A percentile compares a stretch with the other conserved stretches of the same genome.
Conservation (phyloP, 2,888 invertebrate species). For the Myathropa florea region DNA sequence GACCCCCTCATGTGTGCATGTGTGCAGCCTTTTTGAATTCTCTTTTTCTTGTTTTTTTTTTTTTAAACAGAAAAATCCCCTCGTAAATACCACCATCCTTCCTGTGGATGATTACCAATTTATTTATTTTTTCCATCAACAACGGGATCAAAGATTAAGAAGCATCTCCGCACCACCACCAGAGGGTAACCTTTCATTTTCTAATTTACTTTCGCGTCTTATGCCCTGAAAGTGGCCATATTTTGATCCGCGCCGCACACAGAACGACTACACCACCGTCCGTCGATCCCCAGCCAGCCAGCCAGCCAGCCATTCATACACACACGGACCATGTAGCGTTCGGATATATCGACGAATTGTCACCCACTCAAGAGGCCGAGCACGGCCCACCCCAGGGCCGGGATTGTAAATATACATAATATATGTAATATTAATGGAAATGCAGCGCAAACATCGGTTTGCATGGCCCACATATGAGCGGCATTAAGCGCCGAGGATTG, state of each 20-base stretch:
- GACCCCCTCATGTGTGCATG: background rate
- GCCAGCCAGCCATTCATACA: background rate
- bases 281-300: background rate
- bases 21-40: background rate
- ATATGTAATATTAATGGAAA: conserved; percentile 58
- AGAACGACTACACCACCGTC: background rate
- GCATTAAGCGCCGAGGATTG: conserved; percentile 42
- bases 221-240: conserved; percentile 35
- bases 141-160: conserved; percentile 43
- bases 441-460: conserved; percentile 54
- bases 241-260: conserved; percentile 14
- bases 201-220: conserved; percentile 30
- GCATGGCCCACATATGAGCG: conserved; percentile 69
- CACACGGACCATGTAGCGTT: background rate
- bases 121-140: conserved; percentile 1
- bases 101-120: conserved; percentile 10
- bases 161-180: background rate
- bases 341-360: conserved; percentile 35
- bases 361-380: conserved; percentile 42
- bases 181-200: conserved; percentile 20
- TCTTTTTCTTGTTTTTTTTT: background rate
- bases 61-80: background rate
- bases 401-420: conserved; percentile 39
- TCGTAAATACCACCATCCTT: background rate
- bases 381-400: conserved; percentile 5